Percentiles rank a stretch among this genome's conserved stretches.
These are phyloP conservation scores for Agrochola lota DNA, from an alignment of 2,888 invertebrate genomes.

Conservation along the genomic window DNA sequence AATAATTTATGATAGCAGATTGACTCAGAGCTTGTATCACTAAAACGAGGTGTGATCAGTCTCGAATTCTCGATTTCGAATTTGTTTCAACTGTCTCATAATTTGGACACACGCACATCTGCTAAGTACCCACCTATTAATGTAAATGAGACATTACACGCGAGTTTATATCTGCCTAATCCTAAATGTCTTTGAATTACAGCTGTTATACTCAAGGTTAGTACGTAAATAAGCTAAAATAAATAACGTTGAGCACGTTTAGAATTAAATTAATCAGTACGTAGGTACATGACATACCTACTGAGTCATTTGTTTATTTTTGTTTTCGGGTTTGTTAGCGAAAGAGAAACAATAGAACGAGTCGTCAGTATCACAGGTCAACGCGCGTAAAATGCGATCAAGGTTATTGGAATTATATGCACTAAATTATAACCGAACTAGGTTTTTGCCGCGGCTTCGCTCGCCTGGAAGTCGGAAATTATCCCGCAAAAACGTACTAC, in stretches of 20 bases:
- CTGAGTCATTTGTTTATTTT: slow-evolving; percentile 13
- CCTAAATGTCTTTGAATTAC: slow-evolving; percentile 40
- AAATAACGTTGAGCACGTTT: slow-evolving; percentile 36
- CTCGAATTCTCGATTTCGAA: not conserved
- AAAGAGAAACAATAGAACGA: not conserved
- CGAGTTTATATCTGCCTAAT: slow-evolving; percentile 43
- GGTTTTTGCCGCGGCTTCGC: no score
- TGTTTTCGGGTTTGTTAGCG: not conserved
- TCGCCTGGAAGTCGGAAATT: no score
- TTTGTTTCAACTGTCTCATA: not conserved
- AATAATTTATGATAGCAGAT: not conserved
- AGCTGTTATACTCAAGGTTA: slow-evolving; percentile 50
- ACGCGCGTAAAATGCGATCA: not conserved
- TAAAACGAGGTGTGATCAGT: not conserved
- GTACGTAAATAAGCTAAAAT: slow-evolving; percentile 33
- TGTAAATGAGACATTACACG: slow-evolving; percentile 37
- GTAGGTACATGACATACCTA: not conserved
- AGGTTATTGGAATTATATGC: not conserved
- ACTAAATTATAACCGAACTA: not conserved
- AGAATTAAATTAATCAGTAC: slow-evolving; percentile 10
- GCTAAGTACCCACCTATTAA: slow-evolving; percentile 16
- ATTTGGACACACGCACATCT: slow-evolving; percentile 13
- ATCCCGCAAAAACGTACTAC: no score
- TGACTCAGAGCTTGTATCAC: not conserved
- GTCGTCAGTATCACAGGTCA: not conserved